Conservation (phyloP, 2,113 vertebrate species). For the Myodes glareolus region DNA sequence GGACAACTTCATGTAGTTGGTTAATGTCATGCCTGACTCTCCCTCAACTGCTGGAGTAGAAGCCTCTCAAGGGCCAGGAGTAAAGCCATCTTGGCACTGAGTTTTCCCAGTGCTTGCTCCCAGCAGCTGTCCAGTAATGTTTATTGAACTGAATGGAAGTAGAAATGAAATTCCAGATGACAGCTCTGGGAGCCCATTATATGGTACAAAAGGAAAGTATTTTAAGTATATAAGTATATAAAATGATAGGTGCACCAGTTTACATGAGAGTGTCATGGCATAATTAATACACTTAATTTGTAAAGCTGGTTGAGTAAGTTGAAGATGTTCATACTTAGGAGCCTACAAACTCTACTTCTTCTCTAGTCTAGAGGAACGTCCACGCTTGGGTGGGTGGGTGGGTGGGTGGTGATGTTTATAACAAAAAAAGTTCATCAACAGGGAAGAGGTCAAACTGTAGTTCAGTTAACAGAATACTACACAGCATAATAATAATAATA, state of each 20-base stretch:
- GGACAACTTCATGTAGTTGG: neutral
- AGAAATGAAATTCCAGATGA: neutral
- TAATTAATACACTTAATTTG: neutral
- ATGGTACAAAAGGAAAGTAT: neutral
- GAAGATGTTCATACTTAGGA: neutral
- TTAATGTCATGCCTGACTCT: neutral
- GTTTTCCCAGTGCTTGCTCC: neutral
- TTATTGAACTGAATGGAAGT: neutral
- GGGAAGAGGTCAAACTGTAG: neutral
- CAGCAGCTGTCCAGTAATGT: neutral
- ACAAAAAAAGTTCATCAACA: neutral
- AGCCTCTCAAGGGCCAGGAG: neutral
- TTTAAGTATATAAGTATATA: neutral
- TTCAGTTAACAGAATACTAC: neutral
- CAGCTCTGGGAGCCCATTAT: neutral
- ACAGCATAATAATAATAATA: neutral
- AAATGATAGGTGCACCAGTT: neutral
- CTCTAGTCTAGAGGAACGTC: neutral
- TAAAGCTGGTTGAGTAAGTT: neutral
- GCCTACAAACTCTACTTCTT: neutral
- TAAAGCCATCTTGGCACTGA: neutral
- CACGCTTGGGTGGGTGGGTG: neutral
- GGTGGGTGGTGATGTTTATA: neutral
- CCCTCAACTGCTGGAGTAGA: neutral
- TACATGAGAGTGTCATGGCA: neutral